phyloP scores from a whole-genome alignment of 1,140 invertebrate genomes.

The Lepidurus arcticus region DNA sequence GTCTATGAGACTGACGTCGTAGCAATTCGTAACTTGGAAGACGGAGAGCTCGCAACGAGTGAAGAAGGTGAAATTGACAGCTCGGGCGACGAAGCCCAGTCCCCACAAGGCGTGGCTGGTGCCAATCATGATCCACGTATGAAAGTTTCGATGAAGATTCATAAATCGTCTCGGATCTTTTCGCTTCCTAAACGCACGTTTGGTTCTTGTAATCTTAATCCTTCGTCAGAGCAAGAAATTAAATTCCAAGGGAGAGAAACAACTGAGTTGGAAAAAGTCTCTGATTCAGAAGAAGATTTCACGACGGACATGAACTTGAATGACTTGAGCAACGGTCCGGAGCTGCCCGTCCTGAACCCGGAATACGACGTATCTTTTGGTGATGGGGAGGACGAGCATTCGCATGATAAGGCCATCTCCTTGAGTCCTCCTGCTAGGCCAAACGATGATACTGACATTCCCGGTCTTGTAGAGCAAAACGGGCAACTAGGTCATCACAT shows the following conservation, averaged over 20 bases:
- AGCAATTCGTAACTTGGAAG: not conserved
- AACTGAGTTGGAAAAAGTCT: slow-evolving; percentile 7
- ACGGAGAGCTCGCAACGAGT: not conserved
- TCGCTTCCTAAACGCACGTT: not conserved
- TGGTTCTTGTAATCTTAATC: not conserved
- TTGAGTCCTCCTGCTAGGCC: not conserved
- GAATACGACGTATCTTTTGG: slow-evolving; percentile 19
- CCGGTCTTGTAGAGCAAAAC: not conserved
- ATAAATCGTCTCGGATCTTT: too few species aligned
- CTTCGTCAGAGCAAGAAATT: not conserved
- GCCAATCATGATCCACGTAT: not conserved
- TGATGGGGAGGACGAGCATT: slow-evolving; percentile 14
- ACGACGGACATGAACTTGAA: slow-evolving; percentile 15
- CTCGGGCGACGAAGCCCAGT: not conserved
- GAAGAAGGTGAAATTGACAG: slow-evolving; percentile 11
- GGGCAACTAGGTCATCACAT: slow-evolving; percentile 1
- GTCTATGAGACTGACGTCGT: not conserved
- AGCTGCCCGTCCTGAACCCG: not conserved
- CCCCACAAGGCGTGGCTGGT: not conserved
- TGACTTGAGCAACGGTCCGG: not conserved
- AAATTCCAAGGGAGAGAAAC: not conserved
- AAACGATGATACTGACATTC: not conserved
- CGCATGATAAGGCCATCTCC: slow-evolving; percentile 5
- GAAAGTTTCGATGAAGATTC: too few species aligned
- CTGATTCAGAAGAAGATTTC: not conserved